Evolutionary conservation across 1,140 invertebrate genomes (phyloP), one percentile per base, ranked within the genome.

Genomic region (Lucilia cuprina): DNA sequence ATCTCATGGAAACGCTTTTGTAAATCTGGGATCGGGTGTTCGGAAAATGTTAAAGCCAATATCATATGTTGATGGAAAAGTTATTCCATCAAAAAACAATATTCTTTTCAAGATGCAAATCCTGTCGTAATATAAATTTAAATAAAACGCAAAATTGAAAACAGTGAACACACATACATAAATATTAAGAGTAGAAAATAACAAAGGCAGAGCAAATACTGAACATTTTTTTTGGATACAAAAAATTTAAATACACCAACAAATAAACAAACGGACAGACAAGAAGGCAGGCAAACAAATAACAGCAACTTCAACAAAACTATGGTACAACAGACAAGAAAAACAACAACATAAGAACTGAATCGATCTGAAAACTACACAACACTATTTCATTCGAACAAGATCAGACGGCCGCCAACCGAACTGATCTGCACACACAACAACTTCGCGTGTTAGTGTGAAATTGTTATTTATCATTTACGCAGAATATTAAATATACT

Each of bases 381-480:
- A 70, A 70, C n/a, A 21, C 21, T 70, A 21, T 41, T 70, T 70
- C 25, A 30, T 30, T 30, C 65, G 50, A 10, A 55, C 3, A 70
- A 70, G 65, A 70, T 70, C 19, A 70, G 65, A 70, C 65, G 19
- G 19, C 65, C 65, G 65, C 65, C 65, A 21, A 19, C 19, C 75
- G 8, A 34, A 41, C 5, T 47, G 34, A 41, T 78, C 77, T 80
- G 77, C 21, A 70, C 65, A 78, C 35, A 80, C 17, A 49, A 80
- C 77, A 80, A 80, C 77, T 80, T 80, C 77, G 77, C 77, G 77
- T 80, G 77, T 80, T 49, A 80, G 77, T 80, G 77, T 80, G 77
- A 49, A 80, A 80, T 80, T 80, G 41, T 80, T 80, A 49, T 80
- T 80, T 80, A 80, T 80, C 77, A 80, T 80, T 80, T 80, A 80